Base-by-base conservation (phyloP, 2,797 vertebrate species). In the Buphagus erythrorhynchus region DNA sequence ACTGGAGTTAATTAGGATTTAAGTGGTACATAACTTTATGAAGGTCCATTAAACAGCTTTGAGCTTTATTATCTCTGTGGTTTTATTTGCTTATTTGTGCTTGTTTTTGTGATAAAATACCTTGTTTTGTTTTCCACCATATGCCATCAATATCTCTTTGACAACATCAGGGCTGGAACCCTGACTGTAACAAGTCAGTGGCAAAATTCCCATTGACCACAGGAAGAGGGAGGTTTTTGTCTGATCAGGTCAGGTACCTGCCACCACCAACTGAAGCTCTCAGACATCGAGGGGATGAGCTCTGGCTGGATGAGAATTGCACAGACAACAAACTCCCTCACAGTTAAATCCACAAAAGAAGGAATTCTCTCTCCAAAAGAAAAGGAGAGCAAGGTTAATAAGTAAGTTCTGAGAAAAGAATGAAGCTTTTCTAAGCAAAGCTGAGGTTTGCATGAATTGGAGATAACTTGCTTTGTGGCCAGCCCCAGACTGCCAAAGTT, bases 1-100 rank as follows among this genome's bases (percentile, higher is more conserved):
- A 92, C 17, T 63, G 80, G 84, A 93, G 65, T 54, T 86, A 94
- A 95, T 95, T 91, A 84, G 79, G 65, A 91, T 86, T 91, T 94
- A 94, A 96, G 67, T 80, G 72, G 84, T 48, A 29, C 33, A 42
- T 83, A 93, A 95, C 65, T 93, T 95, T 72, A 87, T 18, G 42
- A 85, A 95, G 51, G 54, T 29, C 90, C 65, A 51, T 91, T 91
- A 85, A 95, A 89, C 65, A 87, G 85, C 79, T 83, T 45, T 58
- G 68, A 48, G 73, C 82, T 95, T 90, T 91, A 79, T 89, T 66
- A 91, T 71, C 92, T 88, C 92, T 29, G 35, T 19, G 57, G 3
- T 73, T 91, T 72, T 68, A 62, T 95, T 91, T 86, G 61, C 84
- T 87, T 73, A 35, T 76, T 94, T 55, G 31, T 45, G 80, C 48